phyloP scores from a whole-genome alignment of 2,113 vertebrate genomes.

The Ia io region DNA sequence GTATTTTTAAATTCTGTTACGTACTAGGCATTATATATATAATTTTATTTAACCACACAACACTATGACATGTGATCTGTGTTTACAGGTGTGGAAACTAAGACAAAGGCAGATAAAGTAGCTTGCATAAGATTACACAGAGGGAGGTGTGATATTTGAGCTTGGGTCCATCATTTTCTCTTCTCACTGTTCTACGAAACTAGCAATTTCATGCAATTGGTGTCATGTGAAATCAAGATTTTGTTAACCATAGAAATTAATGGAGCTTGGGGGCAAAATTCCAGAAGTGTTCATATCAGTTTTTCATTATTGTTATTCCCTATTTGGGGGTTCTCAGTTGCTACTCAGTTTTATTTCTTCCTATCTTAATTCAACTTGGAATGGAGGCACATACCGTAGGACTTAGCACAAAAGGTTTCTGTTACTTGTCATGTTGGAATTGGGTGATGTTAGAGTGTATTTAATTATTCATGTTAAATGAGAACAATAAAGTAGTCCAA shows the following conservation, averaged over 20 bases:
- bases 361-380: not conserved
- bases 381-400: not conserved
- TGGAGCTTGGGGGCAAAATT: not conserved
- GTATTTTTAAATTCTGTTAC: not conserved
- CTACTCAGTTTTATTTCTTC: not conserved
- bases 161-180: not conserved
- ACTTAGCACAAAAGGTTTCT: constrained; percentile 54
- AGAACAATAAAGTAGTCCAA: constrained; percentile 59
- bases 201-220: not conserved
- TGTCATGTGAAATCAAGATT: constrained; percentile 15
- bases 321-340: constrained; percentile 24
- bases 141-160: constrained; percentile 1
- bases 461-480: constrained; percentile 67
- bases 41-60: not conserved
- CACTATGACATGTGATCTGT: not conserved
- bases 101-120: not conserved
- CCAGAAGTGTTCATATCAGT: not conserved
- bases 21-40: not conserved
- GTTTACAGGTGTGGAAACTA: not conserved
- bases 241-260: constrained; percentile 32
- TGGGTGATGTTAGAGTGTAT: constrained; percentile 44
- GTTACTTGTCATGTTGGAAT: constrained; percentile 55
- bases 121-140: constrained; percentile 1
- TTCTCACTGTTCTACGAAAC: not conserved
- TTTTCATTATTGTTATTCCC: not conserved